Evolutionary conservation across 2,113 vertebrate species (phyloP), one percentile per base, ranked within the genome.

Genomic region (Podarcis cretensis): DNA sequence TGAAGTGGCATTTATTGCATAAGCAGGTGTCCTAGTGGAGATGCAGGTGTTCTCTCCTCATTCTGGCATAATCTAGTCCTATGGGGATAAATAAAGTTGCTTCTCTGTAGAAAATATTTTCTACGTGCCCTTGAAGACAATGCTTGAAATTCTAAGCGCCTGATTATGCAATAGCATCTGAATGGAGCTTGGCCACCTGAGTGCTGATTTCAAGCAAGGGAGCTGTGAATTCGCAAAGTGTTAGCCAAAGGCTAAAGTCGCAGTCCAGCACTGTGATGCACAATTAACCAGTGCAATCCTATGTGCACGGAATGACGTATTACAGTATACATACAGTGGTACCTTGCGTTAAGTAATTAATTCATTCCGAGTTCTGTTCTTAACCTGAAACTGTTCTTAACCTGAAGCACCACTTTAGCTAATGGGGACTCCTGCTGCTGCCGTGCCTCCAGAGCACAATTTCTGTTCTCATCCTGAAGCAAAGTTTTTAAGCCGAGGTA

Each of bases 21-120:
- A 94, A 94, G 93, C 95, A 96, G 95, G 93, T 96, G 95, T 92
- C 93, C 93, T 94, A 84, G 89, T 93, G 93, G 90, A 94, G 86
- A 94, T 96, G 96, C 96, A 96, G 95, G 95, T 96, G 95, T 94
- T 96, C 94, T 94, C 90, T 90, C 83, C 94, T 89, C 91, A 95
- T 84, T 68, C 81, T 93, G 89, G 91, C 90, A 95, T 93, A 85
- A 92, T 95, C 84, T 87, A 84, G 81, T 96, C 94, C 95, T 88
- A 5, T 86, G 94, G 95, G 89, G 89, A 94, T 94, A 94, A 48
- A 76, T 69, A 69, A 95, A 94, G 81, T 91, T 94, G 90, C 91
- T 91, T 94, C 90, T 93, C 94, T 85, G 91, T 89, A 85, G 94
- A 93, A 91, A 93, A 95, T 90, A 94, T 94, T 92, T n/a, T 92